Evolutionary conservation across 2,113 vertebrate genomes (phyloP).

Genomic region (Prietella phreatophila): DNA sequence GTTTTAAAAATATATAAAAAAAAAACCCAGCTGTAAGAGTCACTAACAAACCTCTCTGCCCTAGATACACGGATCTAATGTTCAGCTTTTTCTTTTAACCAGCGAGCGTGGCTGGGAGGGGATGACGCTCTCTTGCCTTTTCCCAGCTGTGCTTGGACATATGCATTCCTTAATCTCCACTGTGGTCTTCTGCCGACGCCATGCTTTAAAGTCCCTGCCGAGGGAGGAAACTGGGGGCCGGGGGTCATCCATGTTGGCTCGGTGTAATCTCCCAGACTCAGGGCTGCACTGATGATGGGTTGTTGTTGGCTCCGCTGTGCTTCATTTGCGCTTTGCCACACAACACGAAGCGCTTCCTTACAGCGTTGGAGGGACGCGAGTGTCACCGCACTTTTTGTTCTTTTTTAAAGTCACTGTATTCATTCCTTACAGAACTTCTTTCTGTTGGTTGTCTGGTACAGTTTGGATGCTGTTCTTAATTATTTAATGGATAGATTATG

Average conservation of each 20-base stretch:
- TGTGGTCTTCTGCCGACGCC: slow-evolving; percentile 76
- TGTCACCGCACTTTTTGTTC: slow-evolving; percentile 71
- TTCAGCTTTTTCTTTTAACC: slow-evolving; percentile 50
- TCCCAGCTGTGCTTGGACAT: slow-evolving; percentile 79
- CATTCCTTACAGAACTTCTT: slow-evolving; percentile 76
- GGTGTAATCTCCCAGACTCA: slow-evolving; percentile 46
- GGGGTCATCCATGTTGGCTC: slow-evolving; percentile 60
- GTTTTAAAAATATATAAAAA: slow-evolving; percentile 62
- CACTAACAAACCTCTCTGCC: slow-evolving; percentile 54
- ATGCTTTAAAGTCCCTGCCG: slow-evolving; percentile 71
- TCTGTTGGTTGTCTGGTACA: slow-evolving; percentile 91
- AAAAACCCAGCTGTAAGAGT: slow-evolving; percentile 58
- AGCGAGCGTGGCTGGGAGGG: slow-evolving; percentile 44
- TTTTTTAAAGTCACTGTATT: slow-evolving; percentile 80
- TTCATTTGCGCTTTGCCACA: slow-evolving; percentile 74
- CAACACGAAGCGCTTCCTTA: slow-evolving; percentile 62
- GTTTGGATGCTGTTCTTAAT: slow-evolving; percentile 87
- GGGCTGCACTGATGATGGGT: slow-evolving; percentile 52
- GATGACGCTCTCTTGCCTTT: slow-evolving; percentile 58
- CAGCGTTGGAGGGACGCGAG: slow-evolving; percentile 1
- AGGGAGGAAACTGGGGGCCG: slow-evolving; percentile 59
- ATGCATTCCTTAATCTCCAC: slow-evolving; percentile 87
- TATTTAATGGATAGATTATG: slow-evolving; percentile 84
- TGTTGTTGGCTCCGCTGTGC: slow-evolving; percentile 66
- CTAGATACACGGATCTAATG: slow-evolving; percentile 46